Evolutionary conservation across 2,797 vertebrate species (phyloP), one percentile per base, ranked within the genome.

Genomic region (Catharus ustulatus): DNA sequence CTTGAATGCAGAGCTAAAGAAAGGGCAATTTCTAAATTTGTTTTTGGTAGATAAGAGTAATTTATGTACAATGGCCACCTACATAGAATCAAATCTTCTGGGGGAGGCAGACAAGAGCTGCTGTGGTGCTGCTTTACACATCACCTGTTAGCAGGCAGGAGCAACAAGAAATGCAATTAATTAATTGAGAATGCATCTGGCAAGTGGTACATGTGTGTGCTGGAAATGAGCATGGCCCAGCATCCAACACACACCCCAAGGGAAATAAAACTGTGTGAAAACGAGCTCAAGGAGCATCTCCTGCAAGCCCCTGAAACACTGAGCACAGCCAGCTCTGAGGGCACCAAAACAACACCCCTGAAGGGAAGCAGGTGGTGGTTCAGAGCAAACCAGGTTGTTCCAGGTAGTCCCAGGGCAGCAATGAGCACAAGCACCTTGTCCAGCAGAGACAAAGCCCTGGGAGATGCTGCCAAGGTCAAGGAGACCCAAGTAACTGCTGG

Each of bases 11-110:
- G 74, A 84, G 72, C 89, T 94, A 55, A 93, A 91, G 83, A 94
- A 97, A 93, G 79, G 87, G 82, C 71, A 94, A 89, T 67, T 92
- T 91, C 92, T 91, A 94, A 89, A 93, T 91, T 96, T 94, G 87
- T 91, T 96, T 93, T 82, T 73, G 71, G 87, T 67, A 96, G 92
- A 91, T 95, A 96, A 94, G 87, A 93, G 71, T 43, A 90, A 94
- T 80, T 87, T 68, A 38, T 66, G 84, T 58, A 95, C 75, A 92
- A 66, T 75, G 92, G 38, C 92, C 94, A 95, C 94, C 93, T 91
- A 95, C 13, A 0, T 13, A 54, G 92, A 93, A 67, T 84, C 67
- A 72, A 94, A 76, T 36, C 62, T 91, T 92, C 27, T 0, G 6
- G 40, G 73, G 30, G 52, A 78, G 72, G 71, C 12, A 81, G 69